phyloP scores from a whole-genome alignment of 2,113 vertebrate genomes.

The Melanotaenia duboulayi region DNA sequence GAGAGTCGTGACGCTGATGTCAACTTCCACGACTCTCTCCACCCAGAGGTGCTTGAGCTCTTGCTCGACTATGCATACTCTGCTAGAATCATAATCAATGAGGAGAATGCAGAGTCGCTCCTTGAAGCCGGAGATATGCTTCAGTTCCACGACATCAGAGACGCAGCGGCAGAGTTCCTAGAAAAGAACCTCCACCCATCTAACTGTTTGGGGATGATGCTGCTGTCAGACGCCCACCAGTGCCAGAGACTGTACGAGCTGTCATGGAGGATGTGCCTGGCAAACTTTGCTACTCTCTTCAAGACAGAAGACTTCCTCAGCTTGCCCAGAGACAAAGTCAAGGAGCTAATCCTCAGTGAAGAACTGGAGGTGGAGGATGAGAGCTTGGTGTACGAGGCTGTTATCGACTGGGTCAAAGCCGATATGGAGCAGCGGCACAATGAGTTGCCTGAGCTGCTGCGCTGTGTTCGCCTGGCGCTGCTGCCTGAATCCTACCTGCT shows the following conservation, averaged over 20 bases:
- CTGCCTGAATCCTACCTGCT: constrained; percentile 85
- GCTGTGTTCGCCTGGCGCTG: constrained; percentile 85
- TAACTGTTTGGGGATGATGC: constrained; percentile 90
- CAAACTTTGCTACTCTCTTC: constrained; percentile 83
- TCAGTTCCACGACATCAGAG: constrained; percentile 88
- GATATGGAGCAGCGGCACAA: constrained; percentile 78
- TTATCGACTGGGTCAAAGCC: constrained; percentile 87
- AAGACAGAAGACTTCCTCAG: constrained; percentile 85
- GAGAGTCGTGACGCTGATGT: constrained; percentile 85
- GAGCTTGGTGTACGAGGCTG: constrained; percentile 86
- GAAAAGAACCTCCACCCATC: constrained; percentile 87
- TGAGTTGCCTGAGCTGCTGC: constrained; percentile 83
- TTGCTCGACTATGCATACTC: constrained; percentile 88
- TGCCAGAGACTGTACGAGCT: constrained; percentile 86
- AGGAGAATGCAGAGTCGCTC: constrained; percentile 88
- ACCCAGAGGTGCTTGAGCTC: constrained; percentile 88
- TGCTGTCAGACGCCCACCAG: constrained; percentile 86
- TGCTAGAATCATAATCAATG: constrained; percentile 85
- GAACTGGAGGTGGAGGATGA: constrained; percentile 89
- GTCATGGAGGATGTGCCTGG: constrained; percentile 87
- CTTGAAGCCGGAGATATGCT: constrained; percentile 89
- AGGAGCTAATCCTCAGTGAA: constrained; percentile 87
- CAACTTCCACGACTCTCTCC: constrained; percentile 86
- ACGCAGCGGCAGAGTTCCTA: constrained; percentile 85
- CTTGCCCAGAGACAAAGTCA: constrained; percentile 85